phyloP scores from a whole-genome alignment of 2,888 invertebrate species.

The Parnassius orleans region DNA sequence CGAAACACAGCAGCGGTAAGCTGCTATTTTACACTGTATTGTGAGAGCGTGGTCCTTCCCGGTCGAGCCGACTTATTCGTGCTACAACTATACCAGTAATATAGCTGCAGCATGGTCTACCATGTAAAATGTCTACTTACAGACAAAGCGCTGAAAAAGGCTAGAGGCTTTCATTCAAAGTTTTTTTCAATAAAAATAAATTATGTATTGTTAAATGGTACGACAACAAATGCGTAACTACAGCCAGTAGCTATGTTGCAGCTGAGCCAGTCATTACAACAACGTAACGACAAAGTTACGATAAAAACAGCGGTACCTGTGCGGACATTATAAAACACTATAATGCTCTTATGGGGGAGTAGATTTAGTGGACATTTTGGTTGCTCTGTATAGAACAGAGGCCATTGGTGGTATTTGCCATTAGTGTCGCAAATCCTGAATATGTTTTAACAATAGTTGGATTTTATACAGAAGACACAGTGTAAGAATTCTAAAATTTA shows the following conservation, averaged over 20 bases:
- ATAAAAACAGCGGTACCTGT: background rate
- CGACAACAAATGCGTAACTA: conserved; percentile 30
- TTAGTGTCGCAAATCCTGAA: conserved; percentile 27
- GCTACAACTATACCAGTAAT: too few relatives aligned
- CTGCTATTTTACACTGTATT: too few relatives aligned
- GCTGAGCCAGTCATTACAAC: background rate
- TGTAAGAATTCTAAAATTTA: too few relatives aligned
- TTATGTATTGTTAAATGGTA: conserved; percentile 29
- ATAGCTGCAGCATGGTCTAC: too few relatives aligned
- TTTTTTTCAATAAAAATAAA: conserved; percentile 29
- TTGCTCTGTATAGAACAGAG: conserved; percentile 36
- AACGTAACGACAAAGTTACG: background rate
- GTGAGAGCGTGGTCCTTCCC: too few relatives aligned
- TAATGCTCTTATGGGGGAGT: conserved; percentile 33
- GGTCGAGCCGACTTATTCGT: too few relatives aligned
- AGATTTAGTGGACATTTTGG: conserved; percentile 36
- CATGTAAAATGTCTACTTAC: conserved; percentile 23
- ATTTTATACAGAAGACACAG: conserved; percentile 31
- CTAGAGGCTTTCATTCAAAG: conserved; percentile 24
- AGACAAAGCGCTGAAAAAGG: conserved; percentile 28
- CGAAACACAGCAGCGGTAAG: too few relatives aligned
- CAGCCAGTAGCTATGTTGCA: conserved; percentile 22
- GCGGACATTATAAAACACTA: conserved; percentile 16
- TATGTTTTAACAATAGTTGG: conserved; percentile 33
- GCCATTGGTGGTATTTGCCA: conserved; percentile 36